Conservation (phyloP, 2,888 invertebrate genomes). For the Thecocarcelia acutangulata region DNA sequence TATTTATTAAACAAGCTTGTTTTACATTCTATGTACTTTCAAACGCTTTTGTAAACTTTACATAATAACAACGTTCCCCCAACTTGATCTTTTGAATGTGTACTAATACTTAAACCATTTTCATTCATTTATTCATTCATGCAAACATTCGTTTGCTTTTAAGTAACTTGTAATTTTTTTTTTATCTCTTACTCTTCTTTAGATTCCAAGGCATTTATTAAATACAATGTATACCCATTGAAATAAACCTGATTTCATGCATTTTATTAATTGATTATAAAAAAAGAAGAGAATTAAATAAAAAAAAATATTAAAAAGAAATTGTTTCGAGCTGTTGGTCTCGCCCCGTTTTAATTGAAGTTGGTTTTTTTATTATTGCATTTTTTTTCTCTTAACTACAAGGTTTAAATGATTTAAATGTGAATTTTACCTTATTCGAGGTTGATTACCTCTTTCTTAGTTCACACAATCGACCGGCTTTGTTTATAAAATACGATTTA, state of each 20-base stretch:
- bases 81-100: conserved; percentile 22
- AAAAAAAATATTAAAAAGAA: conserved; percentile 34
- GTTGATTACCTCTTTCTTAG: conserved; percentile 42
- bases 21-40: conserved; percentile 27
- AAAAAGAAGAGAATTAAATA: not conserved
- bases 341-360: conserved; percentile 38
- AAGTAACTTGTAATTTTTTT: not conserved
- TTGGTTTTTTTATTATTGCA: conserved; percentile 6
- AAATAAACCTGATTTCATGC: conserved; percentile 50
- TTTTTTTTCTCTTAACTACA: conserved; percentile 36
- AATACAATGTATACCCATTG: conserved; percentile 23
- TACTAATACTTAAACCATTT: not conserved
- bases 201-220: conserved; percentile 20
- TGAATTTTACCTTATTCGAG: conserved; percentile 41
- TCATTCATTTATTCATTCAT: conserved; percentile 36
- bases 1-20: conserved; percentile 9
- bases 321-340: conserved; percentile 46
- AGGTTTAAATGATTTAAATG: conserved; percentile 35
- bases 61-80: not conserved
- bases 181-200: conserved; percentile 27
- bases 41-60: conserved; percentile 14
- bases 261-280: conserved; percentile 51
- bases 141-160: conserved; percentile 34
- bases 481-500: conserved; percentile 7
- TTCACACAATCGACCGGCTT: conserved; percentile 19